Evolutionary conservation across 2,797 vertebrate species (phyloP), one percentile per base, ranked within the genome.

Genomic region (Ctenosaura bakeri): DNA sequence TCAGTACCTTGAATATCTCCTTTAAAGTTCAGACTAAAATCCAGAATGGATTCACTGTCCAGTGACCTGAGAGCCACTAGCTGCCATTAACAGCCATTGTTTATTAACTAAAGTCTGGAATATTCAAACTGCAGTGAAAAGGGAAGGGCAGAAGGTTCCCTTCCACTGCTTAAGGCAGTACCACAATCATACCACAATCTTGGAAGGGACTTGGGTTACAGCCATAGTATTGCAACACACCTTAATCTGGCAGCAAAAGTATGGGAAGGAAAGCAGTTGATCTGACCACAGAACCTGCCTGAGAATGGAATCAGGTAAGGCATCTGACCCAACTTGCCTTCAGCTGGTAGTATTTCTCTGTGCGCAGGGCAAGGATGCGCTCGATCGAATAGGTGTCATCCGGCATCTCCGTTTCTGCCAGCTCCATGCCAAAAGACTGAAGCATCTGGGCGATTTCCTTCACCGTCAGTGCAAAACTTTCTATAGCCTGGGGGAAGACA

Each of bases 381-480:
- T 99, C 98, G 0, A 98, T 98, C 14, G 97, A 96, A 90, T 97
- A 97, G 52, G 97, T 97, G 86, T 99, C 98, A 0, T 98, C 97
- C 0, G 98, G 98, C 82, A 99, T 96, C 62, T 99, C 98, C 0
- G 97, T 97, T 96, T 99, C 99, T 0, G 99, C 99, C 96, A 99
- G 94, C 94, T 99, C 98, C 0, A 98, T 99, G 76, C 99, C 99
- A 83, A 99, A 99, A 50, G 98, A 97, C 85, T 99, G 99, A 64
- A 99, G 93, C 98, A 99, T 98, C 97, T 99, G 99, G 22, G 99
- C 99, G 9, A 98, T 98, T 89, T 99, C 99, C 96, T 99, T 99
- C 92, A 99, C 99, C 0, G 98, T 99, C 29, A 99, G 97, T 0
- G 99, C 99, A 97, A 99, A 99, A 89, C 98, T 98, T 97, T 99